phyloP scores from a whole-genome alignment of 2,797 vertebrate genomes.

The Acanthurus leucopareius region DNA sequence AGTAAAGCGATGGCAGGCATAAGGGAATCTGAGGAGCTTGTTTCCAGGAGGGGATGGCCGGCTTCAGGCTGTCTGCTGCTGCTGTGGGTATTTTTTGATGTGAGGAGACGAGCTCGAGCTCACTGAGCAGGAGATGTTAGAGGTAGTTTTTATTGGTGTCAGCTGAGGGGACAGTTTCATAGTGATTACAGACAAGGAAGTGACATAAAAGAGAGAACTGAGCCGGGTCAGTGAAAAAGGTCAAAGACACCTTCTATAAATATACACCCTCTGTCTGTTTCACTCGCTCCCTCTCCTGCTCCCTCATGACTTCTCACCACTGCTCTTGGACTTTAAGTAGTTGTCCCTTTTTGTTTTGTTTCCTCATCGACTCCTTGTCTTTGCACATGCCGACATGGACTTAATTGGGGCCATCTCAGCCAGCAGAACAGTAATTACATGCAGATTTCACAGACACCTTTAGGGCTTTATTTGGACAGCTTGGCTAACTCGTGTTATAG shows the following conservation, averaged over 20 bases:
- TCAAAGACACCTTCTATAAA: conserved; percentile 27
- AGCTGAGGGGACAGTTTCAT: conserved; percentile 19
- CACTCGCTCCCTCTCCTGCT: background rate
- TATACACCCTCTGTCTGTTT: conserved; percentile 16
- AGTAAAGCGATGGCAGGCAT: conserved; percentile 19
- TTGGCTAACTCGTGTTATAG: conserved; percentile 35
- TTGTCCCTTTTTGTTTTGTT: conserved; percentile 51
- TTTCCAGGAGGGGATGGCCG: conserved; percentile 21
- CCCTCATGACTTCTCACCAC: conserved; percentile 1
- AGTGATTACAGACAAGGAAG: conserved; percentile 42
- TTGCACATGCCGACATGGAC: conserved; percentile 34
- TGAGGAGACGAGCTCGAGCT: background rate
- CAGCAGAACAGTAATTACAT: conserved; percentile 65
- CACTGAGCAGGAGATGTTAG: conserved; percentile 18
- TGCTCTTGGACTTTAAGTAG: conserved; percentile 7
- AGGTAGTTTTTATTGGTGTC: conserved; percentile 40
- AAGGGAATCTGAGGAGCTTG: conserved; percentile 30
- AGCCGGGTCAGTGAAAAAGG: conserved; percentile 39
- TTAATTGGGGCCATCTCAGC: conserved; percentile 66
- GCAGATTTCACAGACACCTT: conserved; percentile 53
- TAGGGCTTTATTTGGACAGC: conserved; percentile 53
- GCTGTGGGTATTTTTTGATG: conserved; percentile 25
- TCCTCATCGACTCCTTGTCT: conserved; percentile 50
- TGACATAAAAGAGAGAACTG: conserved; percentile 38
- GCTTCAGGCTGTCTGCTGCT: conserved; percentile 34